phyloP scores from a whole-genome alignment of 2,113 vertebrate species.

The Empidonax traillii region DNA sequence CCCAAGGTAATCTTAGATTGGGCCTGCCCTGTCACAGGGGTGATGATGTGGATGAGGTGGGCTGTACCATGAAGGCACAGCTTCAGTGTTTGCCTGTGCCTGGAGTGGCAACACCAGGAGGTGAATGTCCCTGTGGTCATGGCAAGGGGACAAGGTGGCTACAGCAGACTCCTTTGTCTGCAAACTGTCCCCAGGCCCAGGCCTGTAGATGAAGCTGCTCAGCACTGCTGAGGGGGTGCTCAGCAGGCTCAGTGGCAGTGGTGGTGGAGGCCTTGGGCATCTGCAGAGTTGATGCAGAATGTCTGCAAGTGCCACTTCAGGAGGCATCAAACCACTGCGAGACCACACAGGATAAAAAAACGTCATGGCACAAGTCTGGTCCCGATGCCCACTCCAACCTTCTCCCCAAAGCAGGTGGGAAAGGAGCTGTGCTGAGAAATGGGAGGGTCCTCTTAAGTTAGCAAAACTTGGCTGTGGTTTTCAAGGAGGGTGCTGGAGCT shows the following conservation, averaged over 20 bases:
- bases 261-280: not conserved
- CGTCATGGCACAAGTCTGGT: not conserved
- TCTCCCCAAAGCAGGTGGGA: not conserved
- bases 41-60: not conserved
- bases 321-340: fast-evolving
- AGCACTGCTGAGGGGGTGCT: not conserved
- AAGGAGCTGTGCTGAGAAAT: fast-evolving
- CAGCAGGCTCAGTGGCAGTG: not conserved
- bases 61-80: not conserved
- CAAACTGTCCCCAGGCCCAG: not conserved
- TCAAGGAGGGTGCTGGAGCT: not conserved
- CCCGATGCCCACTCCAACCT: not conserved
- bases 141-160: not conserved
- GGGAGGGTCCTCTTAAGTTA: not conserved
- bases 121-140: not conserved
- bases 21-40: too few species aligned
- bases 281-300: not conserved
- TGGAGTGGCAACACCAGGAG: fast-evolving
- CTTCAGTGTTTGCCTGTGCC: not conserved
- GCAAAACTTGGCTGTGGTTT: not conserved
- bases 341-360: not conserved
- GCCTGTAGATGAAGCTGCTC: fast-evolving
- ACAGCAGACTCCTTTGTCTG: not conserved
- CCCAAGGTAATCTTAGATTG: not conserved
- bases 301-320: fast-evolving